Evolutionary conservation across 2,797 vertebrate genomes (phyloP), one percentile per base, ranked within the genome.

Genomic region (Myotis findleyi): DNA sequence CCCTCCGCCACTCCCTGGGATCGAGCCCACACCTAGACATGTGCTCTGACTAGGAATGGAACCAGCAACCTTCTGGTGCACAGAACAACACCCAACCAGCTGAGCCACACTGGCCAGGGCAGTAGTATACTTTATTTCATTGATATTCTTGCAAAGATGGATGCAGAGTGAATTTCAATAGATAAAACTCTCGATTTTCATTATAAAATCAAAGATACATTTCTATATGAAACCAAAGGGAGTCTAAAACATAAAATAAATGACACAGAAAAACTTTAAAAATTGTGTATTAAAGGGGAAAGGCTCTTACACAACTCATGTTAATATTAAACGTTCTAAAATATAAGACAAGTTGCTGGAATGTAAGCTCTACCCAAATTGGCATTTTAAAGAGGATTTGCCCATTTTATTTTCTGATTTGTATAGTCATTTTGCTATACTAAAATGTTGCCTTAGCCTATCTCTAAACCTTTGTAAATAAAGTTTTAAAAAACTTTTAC

Each of bases 171-270:
- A 95, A 62, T 95, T 72, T 94, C 71, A 84, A 13, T 80, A 94
- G 87, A 69, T 90, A 94, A 87, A 62, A 82, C 23, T 6, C 69
- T 17, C 38, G 20, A 66, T 77, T 96, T 89, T 53, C 30, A 18
- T 77, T 33, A 44, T 62, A 68, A 94, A 94, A 51, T 92, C 47
- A 57, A 30, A 47, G 47, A 55, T 83, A 49, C 30, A 64, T 87
- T 77, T 94, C 38, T 38, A 8, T 53, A 87, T 20, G 33, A 76
- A 92, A 66, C n/a, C 25, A 18, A 91, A 36, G 93, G 44, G 36
- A 81, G 76, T 87, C 47, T 81, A 87, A 92, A 92, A 66, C 14
- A 23, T 33, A 75, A 75, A 68, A 79, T 85, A 92, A 88, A 87
- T 91, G 88, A 59, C 18, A 71, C 9, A 87, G 49, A 69, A 83